phyloP scores from a whole-genome alignment of 2,797 vertebrate genomes.

The Remorina albescens region DNA sequence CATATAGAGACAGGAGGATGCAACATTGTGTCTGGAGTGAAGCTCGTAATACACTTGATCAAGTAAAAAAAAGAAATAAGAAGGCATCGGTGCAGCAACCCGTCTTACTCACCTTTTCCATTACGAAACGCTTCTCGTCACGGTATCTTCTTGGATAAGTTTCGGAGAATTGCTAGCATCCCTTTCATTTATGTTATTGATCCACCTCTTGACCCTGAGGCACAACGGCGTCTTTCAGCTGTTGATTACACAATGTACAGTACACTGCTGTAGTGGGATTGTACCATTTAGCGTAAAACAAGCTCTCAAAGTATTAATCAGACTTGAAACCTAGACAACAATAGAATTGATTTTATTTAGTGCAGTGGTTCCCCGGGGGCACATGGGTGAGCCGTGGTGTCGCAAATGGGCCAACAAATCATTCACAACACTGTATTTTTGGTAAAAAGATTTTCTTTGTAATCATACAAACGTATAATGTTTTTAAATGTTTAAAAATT shows the following conservation, averaged over 20 bases:
- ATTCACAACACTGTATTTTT: too few relatives aligned
- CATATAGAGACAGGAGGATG: not conserved
- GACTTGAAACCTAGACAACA: not conserved
- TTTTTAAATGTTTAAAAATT: too few relatives aligned
- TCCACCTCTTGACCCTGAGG: slow-evolving; percentile 15
- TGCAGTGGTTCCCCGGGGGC: too few relatives aligned
- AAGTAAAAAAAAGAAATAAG: slow-evolving; percentile 22
- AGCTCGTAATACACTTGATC: not conserved
- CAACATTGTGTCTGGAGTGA: not conserved
- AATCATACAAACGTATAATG: too few relatives aligned
- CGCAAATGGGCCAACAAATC: too few relatives aligned
- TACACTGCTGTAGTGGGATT: not conserved
- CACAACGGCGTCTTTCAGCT: slow-evolving; percentile 21
- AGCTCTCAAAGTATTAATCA: not conserved
- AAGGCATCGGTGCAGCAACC: slow-evolving; percentile 32
- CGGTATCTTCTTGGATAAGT: slow-evolving; percentile 10
- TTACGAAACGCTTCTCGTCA: slow-evolving; percentile 8
- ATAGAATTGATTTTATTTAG: not conserved
- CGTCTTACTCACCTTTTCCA: not conserved
- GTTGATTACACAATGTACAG: slow-evolving; percentile 15
- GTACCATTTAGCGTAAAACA: not conserved
- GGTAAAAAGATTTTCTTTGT: too few relatives aligned
- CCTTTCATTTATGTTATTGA: slow-evolving; percentile 12
- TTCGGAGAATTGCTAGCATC: slow-evolving; percentile 15
- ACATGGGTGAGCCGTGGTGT: too few relatives aligned